Evolutionary conservation across 2,113 vertebrate genomes (phyloP).

Genomic region (Oreotrochilus melanogaster): DNA sequence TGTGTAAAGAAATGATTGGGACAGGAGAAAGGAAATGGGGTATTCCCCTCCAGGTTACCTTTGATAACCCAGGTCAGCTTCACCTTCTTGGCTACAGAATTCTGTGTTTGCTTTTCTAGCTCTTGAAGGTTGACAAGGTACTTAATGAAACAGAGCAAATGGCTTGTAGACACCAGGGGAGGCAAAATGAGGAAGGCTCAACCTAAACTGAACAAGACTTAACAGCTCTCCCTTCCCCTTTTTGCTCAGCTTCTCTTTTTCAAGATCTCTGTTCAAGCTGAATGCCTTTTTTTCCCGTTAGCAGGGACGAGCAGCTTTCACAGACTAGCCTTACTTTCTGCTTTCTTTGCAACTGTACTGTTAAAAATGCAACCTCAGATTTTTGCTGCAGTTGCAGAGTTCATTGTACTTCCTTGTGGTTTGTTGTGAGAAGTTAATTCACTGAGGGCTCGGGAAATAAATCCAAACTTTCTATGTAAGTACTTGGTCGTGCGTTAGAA

Average conservation of each 20-base stretch:
- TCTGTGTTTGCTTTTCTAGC: background rate
- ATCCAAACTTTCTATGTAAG: background rate
- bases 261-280: background rate
- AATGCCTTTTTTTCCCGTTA: background rate
- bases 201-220: background rate
- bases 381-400: constrained; percentile 52
- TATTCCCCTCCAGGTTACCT: background rate
- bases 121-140: background rate
- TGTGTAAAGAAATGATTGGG: background rate
- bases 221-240: background rate
- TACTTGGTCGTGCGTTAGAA: background rate
- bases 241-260: background rate
- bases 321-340: constrained; percentile 13
- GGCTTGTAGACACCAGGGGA: background rate
- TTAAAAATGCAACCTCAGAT: background rate
- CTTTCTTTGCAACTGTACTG: constrained; percentile 33
- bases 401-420: constrained; percentile 20
- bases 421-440: constrained; percentile 38
- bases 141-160: background rate
- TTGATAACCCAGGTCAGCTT: background rate
- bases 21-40: background rate
- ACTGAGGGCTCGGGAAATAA: background rate
- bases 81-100: background rate
- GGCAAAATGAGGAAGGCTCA: background rate
- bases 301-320: background rate